Conservation (phyloP, 1,140 invertebrate species). For the Caenorhabditis inopinata region DNA sequence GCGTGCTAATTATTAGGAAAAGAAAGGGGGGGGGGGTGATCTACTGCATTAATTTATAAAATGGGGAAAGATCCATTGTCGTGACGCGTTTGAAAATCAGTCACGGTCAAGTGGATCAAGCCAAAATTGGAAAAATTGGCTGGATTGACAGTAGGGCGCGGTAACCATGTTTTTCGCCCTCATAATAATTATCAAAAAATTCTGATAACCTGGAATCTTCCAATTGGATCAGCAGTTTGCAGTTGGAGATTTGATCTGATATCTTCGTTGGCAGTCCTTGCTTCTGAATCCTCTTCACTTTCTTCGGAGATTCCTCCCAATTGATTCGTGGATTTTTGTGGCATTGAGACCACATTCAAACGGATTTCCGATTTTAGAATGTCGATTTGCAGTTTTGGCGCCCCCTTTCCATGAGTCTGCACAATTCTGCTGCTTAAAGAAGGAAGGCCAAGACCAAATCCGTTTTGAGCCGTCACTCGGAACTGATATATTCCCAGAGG, state of each 20-base stretch:
- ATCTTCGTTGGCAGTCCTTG: not conserved
- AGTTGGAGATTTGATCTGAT: constrained; percentile 18
- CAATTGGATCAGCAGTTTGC: constrained; percentile 52
- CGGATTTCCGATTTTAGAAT: constrained; percentile 50
- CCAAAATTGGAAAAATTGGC: too few relatives aligned
- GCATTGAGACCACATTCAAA: constrained; percentile 58
- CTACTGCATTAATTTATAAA: too few relatives aligned
- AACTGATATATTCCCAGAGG: constrained; percentile 76
- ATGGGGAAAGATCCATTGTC: too few relatives aligned
- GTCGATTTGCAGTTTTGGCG: constrained; percentile 62
- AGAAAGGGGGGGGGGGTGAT: too few relatives aligned
- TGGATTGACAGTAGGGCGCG: too few relatives aligned
- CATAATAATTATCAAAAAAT: too few relatives aligned
- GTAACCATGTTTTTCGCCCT: too few relatives aligned
- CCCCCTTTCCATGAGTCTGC: constrained; percentile 57
- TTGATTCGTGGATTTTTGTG: constrained; percentile 48
- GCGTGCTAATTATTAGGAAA: too few relatives aligned
- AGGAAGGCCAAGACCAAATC: constrained; percentile 75
- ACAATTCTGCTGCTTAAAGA: constrained; percentile 68
- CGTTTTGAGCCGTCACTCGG: constrained; percentile 81
- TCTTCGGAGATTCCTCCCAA: constrained; percentile 62
- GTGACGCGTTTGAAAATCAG: too few relatives aligned
- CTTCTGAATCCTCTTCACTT: constrained; percentile 54
- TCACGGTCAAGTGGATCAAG: too few relatives aligned
- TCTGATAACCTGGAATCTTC: constrained; percentile 56